Percentiles rank a stretch among this genome's conserved stretches.
These are phyloP conservation scores for Drosophila subsilvestris DNA, from an alignment of 2,888 invertebrate genomes.

Conservation along the genomic window DNA sequence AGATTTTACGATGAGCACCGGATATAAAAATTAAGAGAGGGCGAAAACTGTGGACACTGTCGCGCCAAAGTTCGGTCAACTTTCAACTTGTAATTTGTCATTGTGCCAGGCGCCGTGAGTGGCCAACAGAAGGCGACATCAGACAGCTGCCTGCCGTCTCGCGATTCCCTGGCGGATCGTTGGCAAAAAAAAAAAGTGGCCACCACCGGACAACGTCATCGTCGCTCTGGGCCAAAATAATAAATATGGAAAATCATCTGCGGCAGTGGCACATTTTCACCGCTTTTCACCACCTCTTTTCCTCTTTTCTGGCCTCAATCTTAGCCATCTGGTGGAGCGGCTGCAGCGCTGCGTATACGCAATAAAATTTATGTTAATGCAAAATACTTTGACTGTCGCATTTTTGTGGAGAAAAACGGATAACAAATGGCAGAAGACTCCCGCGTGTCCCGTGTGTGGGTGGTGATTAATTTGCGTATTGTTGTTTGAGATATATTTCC, in stretches of 20 bases:
- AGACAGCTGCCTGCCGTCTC: slow-evolving; percentile 47
- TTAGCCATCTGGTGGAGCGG: slow-evolving; percentile 26
- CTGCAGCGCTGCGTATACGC: slow-evolving; percentile 71
- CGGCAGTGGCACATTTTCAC: slow-evolving; percentile 40
- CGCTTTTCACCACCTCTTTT: not conserved
- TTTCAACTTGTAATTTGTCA: slow-evolving; percentile 79
- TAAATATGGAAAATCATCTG: slow-evolving; percentile 56
- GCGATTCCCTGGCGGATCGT: not conserved
- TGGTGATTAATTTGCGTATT: slow-evolving; percentile 73
- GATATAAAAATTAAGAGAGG: slow-evolving; percentile 27
- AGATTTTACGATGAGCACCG: not conserved
- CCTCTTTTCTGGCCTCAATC: not conserved
- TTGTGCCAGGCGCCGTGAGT: slow-evolving; percentile 63
- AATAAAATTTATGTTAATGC: slow-evolving; percentile 74
- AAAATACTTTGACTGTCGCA: slow-evolving; percentile 70
- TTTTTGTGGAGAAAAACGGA: slow-evolving; percentile 64
- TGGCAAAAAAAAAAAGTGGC: slow-evolving; percentile 21
- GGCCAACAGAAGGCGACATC: slow-evolving; percentile 59
- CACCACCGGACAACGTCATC: slow-evolving; percentile 56
- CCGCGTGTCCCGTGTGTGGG: slow-evolving; percentile 51
- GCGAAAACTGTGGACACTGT: slow-evolving; percentile 47
- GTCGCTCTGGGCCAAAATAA: slow-evolving; percentile 53
- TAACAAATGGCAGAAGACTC: slow-evolving; percentile 42
- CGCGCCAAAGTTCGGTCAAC: slow-evolving; percentile 75
- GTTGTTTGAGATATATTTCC: slow-evolving; percentile 57